Percentiles rank a stretch among this genome's conserved stretches.
Evolutionary conservation across 2,113 vertebrate species (phyloP).

Genomic region (Rhadina sibilatrix): DNA sequence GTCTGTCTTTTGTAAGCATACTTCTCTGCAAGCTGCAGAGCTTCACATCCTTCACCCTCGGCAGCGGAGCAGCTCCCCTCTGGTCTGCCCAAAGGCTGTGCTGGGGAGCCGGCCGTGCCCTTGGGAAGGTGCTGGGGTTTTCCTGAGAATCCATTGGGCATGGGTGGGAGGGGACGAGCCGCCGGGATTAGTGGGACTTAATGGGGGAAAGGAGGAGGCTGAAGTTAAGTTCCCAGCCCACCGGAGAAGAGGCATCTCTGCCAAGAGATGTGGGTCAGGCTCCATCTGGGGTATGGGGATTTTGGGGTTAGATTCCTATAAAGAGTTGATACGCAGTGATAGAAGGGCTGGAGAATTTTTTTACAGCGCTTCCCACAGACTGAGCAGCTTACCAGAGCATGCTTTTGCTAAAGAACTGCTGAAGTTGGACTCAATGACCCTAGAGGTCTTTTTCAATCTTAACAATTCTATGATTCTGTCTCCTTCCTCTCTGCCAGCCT

Average conservation of each 20-base stretch:
- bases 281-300: rapidly evolving
- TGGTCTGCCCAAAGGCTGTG: not conserved
- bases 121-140: not conserved
- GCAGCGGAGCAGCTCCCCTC: not conserved
- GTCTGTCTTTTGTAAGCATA: not conserved
- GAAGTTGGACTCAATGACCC: not conserved
- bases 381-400: not conserved
- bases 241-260: not conserved
- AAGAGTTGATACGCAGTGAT: not conserved
- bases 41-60: not conserved
- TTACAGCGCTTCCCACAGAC: not conserved
- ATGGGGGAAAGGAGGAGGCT: not conserved
- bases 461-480: not conserved
- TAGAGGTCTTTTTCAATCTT: not conserved
- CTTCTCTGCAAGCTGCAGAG: not conserved
- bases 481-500: not conserved
- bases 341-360: not conserved
- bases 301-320: not conserved
- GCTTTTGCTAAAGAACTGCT: not conserved
- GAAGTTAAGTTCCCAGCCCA: not conserved
- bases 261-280: not conserved
- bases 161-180: not conserved
- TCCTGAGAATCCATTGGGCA: not conserved
- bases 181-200: not conserved
- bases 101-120: rapidly evolving